Evolutionary conservation across 2,888 invertebrate species (phyloP).

Genomic region (Caenorhabditis doughertyi): DNA sequence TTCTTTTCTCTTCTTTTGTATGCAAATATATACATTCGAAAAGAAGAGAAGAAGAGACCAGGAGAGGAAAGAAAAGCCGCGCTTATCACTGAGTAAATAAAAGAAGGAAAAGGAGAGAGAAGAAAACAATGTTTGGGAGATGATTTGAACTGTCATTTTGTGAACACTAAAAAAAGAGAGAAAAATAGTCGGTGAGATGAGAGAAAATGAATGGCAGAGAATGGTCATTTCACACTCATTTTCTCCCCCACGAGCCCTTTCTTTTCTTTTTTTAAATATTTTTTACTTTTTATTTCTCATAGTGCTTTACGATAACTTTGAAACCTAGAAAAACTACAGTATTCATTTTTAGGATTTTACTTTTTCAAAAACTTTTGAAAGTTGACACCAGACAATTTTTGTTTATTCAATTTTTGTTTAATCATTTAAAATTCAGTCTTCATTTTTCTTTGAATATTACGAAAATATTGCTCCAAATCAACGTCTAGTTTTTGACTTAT

Average conservation of each 20-base stretch:
- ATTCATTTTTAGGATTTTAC: too few relatives aligned
- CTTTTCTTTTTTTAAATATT: neutral
- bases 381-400: too few relatives aligned
- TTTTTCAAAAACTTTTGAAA: too few relatives aligned
- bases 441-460: too few relatives aligned
- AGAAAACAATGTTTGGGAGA: conserved; percentile 33
- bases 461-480: too few relatives aligned
- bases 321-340: neutral
- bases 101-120: neutral
- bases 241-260: neutral
- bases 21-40: conserved; percentile 49
- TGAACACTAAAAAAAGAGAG: neutral
- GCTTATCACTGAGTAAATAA: conserved; percentile 56
- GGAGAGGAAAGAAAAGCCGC: conserved; percentile 44
- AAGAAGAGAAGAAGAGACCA: neutral
- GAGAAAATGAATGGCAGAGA: neutral
- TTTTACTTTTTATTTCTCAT: neutral
- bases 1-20: conserved; percentile 12
- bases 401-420: too few relatives aligned
- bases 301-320: neutral
- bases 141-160: conserved; percentile 42
- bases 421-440: too few relatives aligned
- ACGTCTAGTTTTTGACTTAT: too few relatives aligned
- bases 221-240: neutral
- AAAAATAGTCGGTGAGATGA: neutral